Conservation (phyloP, 2,888 invertebrate species). For the Parasteatoda lunata region DNA sequence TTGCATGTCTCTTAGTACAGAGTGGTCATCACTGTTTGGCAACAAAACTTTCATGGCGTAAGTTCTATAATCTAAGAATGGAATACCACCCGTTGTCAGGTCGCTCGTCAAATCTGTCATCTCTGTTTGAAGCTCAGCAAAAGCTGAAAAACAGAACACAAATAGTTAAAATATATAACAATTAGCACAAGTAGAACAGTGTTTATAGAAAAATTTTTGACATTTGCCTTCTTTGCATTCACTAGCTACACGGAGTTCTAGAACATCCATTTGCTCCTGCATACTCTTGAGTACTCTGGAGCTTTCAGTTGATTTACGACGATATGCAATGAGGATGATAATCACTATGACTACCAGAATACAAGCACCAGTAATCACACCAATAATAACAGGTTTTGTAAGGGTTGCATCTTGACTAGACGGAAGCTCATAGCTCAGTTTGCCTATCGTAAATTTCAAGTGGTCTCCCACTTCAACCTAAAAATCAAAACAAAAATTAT, state of each 20-base stretch:
- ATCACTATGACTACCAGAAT: slow-evolving; percentile 81
- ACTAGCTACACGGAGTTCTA: slow-evolving; percentile 95
- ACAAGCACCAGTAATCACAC: slow-evolving; percentile 73
- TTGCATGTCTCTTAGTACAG: slow-evolving; percentile 80
- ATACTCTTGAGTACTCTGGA: slow-evolving; percentile 97
- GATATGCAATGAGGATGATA: slow-evolving; percentile 91
- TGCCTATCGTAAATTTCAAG: slow-evolving; percentile 88
- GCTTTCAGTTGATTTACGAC: slow-evolving; percentile 95
- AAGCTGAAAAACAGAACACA: slow-evolving; percentile 79
- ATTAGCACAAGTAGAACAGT: not conserved
- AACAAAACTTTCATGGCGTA: slow-evolving; percentile 99
- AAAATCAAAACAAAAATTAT: not conserved
- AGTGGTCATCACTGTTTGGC: slow-evolving; percentile 97
- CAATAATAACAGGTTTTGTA: slow-evolving; percentile 84
- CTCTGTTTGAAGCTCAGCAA: slow-evolving; percentile 97
- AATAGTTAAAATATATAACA: no score
- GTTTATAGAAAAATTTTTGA: not conserved
- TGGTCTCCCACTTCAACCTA: slow-evolving; percentile 83
- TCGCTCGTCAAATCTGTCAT: slow-evolving; percentile 97
- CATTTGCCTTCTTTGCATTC: slow-evolving; percentile 86
- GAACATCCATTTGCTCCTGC: slow-evolving; percentile 99
- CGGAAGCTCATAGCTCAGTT: slow-evolving; percentile 83
- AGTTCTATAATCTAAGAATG: slow-evolving; percentile 96
- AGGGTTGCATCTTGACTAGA: slow-evolving; percentile 77
- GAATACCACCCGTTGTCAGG: slow-evolving; percentile 93